phyloP scores from a whole-genome alignment of 1,140 invertebrate species.

The Pachyrhynchus sulphureomaculatus region DNA sequence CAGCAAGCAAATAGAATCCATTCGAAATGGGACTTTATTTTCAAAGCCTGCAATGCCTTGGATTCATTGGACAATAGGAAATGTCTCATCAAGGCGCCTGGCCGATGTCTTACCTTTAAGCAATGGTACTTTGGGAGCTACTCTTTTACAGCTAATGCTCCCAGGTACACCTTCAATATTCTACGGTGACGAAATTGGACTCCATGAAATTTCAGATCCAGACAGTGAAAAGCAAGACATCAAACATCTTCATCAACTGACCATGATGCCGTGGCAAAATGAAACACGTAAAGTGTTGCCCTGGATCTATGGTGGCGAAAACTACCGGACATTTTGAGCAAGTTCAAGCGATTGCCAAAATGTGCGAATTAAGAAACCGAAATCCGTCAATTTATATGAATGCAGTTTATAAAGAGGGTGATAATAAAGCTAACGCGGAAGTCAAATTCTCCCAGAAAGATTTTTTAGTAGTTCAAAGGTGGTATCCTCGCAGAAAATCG shows the following conservation, averaged over 20 bases:
- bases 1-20: conserved; percentile 58
- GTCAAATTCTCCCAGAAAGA: conserved; percentile 63
- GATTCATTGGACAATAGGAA: conserved; percentile 76
- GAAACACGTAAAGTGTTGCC: conserved; percentile 51
- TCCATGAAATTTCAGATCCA: conserved; percentile 53
- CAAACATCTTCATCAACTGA: conserved; percentile 63
- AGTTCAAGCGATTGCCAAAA: conserved; percentile 55
- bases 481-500: conserved; percentile 72
- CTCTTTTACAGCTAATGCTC: conserved; percentile 69
- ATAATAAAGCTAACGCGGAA: conserved; percentile 62
- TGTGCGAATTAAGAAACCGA: conserved; percentile 58
- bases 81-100: conserved; percentile 60
- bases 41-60: conserved; percentile 64
- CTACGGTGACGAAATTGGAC: conserved; percentile 78
- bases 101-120: conserved; percentile 54
- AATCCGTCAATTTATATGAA: conserved; percentile 72
- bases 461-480: conserved; percentile 70
- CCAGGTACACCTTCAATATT: conserved; percentile 80
- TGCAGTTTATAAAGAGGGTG: conserved; percentile 63
- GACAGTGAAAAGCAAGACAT: conserved; percentile 63
- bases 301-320: conserved; percentile 59
- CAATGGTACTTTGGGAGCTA: conserved; percentile 65
- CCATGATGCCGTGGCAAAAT: conserved; percentile 63
- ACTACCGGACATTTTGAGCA: conserved; percentile 53
- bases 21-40: conserved; percentile 61